Base-by-base conservation (phyloP, 1,140 invertebrate species). In the Cydia strobilella region DNA sequence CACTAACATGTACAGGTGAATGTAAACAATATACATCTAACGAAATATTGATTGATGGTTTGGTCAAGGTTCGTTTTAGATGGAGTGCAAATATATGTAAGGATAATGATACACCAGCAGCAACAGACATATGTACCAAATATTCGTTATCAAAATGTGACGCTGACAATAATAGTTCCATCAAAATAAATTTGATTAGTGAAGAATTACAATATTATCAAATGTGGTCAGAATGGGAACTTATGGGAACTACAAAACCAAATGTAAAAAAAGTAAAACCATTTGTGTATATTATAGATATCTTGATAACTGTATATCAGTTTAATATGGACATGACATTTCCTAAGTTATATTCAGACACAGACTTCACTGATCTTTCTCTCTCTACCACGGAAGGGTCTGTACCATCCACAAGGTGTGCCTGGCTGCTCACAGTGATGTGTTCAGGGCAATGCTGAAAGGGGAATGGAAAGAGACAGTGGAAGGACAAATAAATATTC, bases 401-500 rank as follows among this genome's bases (percentile, higher is more conserved):
- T 72, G 23, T 72, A 20, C 13, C 69, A 15, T 72, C 1, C 69
- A 72, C 35, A 72, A 72, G 27, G n/a, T n/a, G 18, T 31, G 31
- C 18, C 13, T 72, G 45, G 69, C 69, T 15, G 27, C 35, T 23
- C 45, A 42, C 23, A 72, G 69, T 51, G 39, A 42, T 23, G 69
- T 72, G 10, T 51, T 72, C 9, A 72, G 23, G 12, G 18, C 18
- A 45, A 72, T 72, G 69, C 12, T 72, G 69, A 51, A 51, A 18
- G 69, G 69, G 7, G 45, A 45, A 18, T 72, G 69, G 69, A 48
- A 48, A 25, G 42, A 72, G 20, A 45, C 7, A 2, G 13, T 5
- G 2, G 69, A 72, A 25, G 69, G 69, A 9, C 35, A 25, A 20
- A 6, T 72, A 10, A 39, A 72, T 9, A 39, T 72, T 1, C 20